A percentile compares a stretch with the other conserved stretches of the same genome.
Conservation (phyloP, 2,888 invertebrate species). For the Hirtodrosophila histrioides region DNA sequence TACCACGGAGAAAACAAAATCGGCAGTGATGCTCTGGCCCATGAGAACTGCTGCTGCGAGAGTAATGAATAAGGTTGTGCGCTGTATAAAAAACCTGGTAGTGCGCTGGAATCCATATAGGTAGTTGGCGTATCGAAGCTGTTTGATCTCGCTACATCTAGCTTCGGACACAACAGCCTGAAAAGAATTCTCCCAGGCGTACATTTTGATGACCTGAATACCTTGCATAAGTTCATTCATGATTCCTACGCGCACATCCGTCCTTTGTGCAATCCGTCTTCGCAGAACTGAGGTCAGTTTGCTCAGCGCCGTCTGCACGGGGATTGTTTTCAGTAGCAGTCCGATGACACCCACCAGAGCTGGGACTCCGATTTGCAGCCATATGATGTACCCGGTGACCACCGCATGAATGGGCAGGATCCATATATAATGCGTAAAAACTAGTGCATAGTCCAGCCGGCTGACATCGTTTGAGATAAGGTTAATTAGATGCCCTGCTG, state of each 20-base stretch:
- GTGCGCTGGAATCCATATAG: slow-evolving; percentile 88
- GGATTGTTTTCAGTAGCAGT: slow-evolving; percentile 91
- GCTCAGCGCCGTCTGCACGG: slow-evolving; percentile 88
- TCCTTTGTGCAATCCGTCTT: slow-evolving; percentile 91
- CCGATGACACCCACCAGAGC: slow-evolving; percentile 92
- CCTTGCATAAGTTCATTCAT: slow-evolving; percentile 98
- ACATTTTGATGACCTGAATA: slow-evolving; percentile 98
- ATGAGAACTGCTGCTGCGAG: slow-evolving; percentile 90
- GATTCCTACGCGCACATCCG: slow-evolving; percentile 94
- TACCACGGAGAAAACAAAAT: slow-evolving; percentile 90
- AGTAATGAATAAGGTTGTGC: slow-evolving; percentile 92
- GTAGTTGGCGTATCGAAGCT: slow-evolving; percentile 88
- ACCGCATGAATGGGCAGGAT: slow-evolving; percentile 89
- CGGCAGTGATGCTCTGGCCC: slow-evolving; percentile 87
- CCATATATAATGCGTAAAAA: slow-evolving; percentile 95
- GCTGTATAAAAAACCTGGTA: slow-evolving; percentile 92
- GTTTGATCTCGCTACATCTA: slow-evolving; percentile 88
- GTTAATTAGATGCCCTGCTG: slow-evolving; percentile 96
- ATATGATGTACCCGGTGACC: slow-evolving; percentile 91
- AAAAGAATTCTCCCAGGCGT: slow-evolving; percentile 97
- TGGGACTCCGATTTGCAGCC: slow-evolving; percentile 89
- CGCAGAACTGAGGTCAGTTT: slow-evolving; percentile 85
- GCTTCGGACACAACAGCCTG: slow-evolving; percentile 90
- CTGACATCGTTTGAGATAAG: slow-evolving; percentile 96
- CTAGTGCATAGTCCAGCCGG: slow-evolving; percentile 93